A percentile compares a stretch with the other conserved stretches of the same genome.
Conservation (phyloP, 2,888 invertebrate genomes). For the Ferrisia virgata region DNA sequence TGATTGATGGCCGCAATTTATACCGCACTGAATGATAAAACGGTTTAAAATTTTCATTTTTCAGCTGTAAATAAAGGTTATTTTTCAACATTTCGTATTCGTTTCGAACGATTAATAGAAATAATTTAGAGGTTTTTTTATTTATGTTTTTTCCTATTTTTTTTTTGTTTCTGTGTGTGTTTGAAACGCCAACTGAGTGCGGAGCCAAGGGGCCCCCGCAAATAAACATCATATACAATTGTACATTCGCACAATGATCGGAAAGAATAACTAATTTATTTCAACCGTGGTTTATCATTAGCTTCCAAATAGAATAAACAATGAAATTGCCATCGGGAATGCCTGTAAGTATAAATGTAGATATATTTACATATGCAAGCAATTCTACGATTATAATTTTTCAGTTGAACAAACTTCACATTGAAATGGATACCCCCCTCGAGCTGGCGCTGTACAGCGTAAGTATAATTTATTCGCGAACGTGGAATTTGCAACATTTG, state of each 20-base stretch:
- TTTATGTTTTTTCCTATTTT: not conserved
- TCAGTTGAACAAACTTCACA: constrained; percentile 1
- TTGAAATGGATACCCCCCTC: constrained; percentile 3
- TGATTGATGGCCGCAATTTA: constrained; percentile 27
- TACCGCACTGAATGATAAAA: constrained; percentile 17
- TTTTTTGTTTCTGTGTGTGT: no score
- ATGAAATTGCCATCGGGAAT: not conserved
- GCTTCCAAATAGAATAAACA: constrained; percentile 8
- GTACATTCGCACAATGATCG: not conserved
- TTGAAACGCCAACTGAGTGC: no score
- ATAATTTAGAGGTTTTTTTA: not conserved
- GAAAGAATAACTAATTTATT: constrained; percentile 4
- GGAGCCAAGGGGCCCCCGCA: not conserved
- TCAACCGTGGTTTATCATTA: not conserved
- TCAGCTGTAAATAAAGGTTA: not conserved
- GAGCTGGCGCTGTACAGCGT: constrained; percentile 3
- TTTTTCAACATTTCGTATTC: not conserved
- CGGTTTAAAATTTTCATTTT: constrained; percentile 7
- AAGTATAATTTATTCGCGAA: not conserved
- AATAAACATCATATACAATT: not conserved
- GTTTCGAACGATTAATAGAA: not conserved
- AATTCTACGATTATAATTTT: constrained; percentile 26
- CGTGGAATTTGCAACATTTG: not conserved
- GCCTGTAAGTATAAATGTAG: no score
- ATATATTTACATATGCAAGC: constrained; percentile 13